Conservation (phyloP, 2,797 vertebrate genomes). For the Pipistrellus nathusii region DNA sequence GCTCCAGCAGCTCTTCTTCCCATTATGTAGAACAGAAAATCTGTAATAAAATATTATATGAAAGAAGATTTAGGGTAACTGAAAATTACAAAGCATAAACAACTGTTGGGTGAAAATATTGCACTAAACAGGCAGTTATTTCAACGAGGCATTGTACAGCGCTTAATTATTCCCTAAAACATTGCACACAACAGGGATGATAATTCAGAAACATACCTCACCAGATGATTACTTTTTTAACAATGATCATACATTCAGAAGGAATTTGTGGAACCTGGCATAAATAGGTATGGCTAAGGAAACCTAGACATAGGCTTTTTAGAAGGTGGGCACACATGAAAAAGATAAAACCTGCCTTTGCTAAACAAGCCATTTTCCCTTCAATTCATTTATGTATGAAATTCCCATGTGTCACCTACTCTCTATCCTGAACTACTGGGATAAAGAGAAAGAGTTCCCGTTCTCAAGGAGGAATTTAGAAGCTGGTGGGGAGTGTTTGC, state of each 20-base stretch:
- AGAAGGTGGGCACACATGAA: slow-evolving; percentile 12
- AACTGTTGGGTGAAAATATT: slow-evolving; percentile 66
- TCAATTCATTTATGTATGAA: not conserved
- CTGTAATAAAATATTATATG: slow-evolving; percentile 75
- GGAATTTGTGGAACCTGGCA: slow-evolving; percentile 51
- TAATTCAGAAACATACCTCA: slow-evolving; percentile 74
- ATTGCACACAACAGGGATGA: slow-evolving; percentile 33
- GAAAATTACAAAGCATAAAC: slow-evolving; percentile 67
- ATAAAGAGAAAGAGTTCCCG: not conserved
- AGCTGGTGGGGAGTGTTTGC: not conserved
- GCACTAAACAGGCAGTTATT: slow-evolving; percentile 75
- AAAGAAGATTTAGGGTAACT: slow-evolving; percentile 55
- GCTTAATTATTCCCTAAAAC: slow-evolving; percentile 78
- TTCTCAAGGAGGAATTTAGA: not conserved
- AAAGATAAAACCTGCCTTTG: not conserved
- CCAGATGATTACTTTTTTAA: slow-evolving; percentile 77
- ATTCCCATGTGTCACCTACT: not conserved
- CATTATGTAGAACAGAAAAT: slow-evolving; percentile 80
- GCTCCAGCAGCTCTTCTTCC: slow-evolving; percentile 48
- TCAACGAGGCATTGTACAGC: slow-evolving; percentile 61
- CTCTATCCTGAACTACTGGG: not conserved
- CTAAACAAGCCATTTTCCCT: slow-evolving; percentile 15
- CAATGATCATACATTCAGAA: slow-evolving; percentile 68
- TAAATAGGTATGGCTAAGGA: slow-evolving; percentile 40
- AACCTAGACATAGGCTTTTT: not conserved